These are phyloP conservation scores for Rhopalosiphum padi DNA, from an alignment of 1,140 invertebrate species.

Conservation along the genomic window DNA sequence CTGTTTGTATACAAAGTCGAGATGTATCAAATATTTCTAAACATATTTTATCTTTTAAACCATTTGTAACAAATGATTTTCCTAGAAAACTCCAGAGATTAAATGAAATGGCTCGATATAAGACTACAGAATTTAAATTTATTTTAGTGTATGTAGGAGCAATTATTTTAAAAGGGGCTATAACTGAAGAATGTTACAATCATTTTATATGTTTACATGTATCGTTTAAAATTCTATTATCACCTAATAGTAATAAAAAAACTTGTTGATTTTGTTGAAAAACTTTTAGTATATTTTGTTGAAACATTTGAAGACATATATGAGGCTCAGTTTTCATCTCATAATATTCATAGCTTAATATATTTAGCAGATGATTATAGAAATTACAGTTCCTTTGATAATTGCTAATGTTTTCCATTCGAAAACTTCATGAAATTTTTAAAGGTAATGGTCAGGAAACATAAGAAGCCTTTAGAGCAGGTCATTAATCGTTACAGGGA, in stretches of 20 bases:
- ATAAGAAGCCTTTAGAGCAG: neutral
- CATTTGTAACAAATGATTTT: neutral
- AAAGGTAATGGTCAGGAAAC: neutral
- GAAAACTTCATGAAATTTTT: neutral
- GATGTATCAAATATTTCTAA: neutral
- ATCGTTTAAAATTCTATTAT: neutral
- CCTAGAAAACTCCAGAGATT: neutral
- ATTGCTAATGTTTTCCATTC: neutral
- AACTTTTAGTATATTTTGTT: neutral
- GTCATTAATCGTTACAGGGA: neutral
- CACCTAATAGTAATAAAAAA: neutral
- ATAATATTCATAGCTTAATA: neutral
- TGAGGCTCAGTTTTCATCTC: neutral
- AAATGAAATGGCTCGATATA: neutral
- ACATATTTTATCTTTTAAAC: neutral
- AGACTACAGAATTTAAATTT: neutral
- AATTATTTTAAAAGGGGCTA: neutral
- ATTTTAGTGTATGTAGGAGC: neutral
- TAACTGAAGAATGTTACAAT: neutral
- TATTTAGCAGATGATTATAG: neutral
- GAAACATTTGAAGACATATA: neutral
- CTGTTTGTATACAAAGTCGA: neutral
- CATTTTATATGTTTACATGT: neutral
- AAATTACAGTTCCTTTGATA: neutral
- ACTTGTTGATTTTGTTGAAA: neutral